Evolutionary conservation across 2,113 vertebrate genomes (phyloP).

Genomic region (Embiotoca jacksoni): DNA sequence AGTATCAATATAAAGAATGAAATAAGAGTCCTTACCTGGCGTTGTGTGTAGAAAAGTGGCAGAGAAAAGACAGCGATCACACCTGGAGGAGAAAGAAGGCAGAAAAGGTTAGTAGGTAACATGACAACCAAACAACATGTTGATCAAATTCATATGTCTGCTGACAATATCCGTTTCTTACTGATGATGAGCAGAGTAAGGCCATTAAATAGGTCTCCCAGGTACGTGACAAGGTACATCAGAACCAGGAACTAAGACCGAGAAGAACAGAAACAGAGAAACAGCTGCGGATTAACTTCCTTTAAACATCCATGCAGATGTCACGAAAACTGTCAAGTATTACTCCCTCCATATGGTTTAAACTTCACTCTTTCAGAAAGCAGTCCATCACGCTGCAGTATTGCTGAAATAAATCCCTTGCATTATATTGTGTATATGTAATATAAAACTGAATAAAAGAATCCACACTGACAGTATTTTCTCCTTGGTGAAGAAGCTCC

Average conservation of each 20-base stretch:
- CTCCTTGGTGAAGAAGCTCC: neutral
- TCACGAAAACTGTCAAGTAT: neutral
- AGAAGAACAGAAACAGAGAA: conserved; percentile 18
- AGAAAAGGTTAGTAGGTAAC: neutral
- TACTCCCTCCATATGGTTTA: neutral
- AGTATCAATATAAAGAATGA: neutral
- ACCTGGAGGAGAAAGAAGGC: conserved; percentile 75
- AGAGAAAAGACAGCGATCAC: conserved; percentile 90
- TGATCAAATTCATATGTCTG: neutral
- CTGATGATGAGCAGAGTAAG: conserved; percentile 91
- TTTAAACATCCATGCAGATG: neutral
- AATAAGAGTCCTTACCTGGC: conserved; percentile 84
- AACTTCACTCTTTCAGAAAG: neutral
- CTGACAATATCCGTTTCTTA: conserved; percentile 68
- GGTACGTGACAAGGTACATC: conserved; percentile 91
- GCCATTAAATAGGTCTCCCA: conserved; percentile 91
- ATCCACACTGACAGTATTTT: neutral
- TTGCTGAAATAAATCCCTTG: neutral
- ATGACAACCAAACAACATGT: neutral
- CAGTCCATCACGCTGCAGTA: conserved; percentile 6
- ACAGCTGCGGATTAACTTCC: conserved; percentile 14
- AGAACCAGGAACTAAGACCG: conserved; percentile 86
- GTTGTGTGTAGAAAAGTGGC: conserved; percentile 90
- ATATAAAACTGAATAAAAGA: neutral
- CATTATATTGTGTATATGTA: neutral